Conservation (phyloP, 2,113 vertebrate species). For the Talpa occidentalis region DNA sequence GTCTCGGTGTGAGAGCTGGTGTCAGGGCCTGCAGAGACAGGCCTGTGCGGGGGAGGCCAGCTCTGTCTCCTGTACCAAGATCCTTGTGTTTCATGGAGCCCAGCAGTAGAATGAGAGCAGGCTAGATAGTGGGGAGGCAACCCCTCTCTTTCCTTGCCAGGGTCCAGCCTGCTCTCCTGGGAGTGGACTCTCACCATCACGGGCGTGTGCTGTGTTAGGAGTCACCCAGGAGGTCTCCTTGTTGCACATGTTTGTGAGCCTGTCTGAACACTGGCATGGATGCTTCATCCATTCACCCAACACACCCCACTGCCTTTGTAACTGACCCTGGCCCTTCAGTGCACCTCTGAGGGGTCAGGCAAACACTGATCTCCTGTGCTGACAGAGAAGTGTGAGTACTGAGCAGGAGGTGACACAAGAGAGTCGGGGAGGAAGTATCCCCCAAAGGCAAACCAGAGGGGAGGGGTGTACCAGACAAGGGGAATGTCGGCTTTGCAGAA, state of each 20-base stretch:
- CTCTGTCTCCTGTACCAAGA: not conserved
- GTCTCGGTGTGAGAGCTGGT: accelerated
- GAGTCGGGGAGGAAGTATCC: too few relatives aligned
- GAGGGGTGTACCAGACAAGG: not conserved
- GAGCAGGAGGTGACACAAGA: not conserved
- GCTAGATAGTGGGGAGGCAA: not conserved
- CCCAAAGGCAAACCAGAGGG: too few relatives aligned
- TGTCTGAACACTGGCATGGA: not conserved
- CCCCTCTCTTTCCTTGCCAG: not conserved
- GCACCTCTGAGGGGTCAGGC: accelerated
- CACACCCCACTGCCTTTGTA: not conserved
- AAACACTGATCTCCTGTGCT: not conserved
- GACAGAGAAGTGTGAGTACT: not conserved
- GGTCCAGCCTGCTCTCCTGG: not conserved
- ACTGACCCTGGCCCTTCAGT: not conserved
- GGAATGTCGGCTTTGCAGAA: not conserved
- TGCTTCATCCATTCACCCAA: not conserved
- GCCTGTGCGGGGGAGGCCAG: accelerated
- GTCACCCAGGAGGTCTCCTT: not conserved
- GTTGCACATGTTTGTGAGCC: too few relatives aligned
- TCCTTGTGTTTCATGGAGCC: not conserved
- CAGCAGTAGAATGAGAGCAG: not conserved
- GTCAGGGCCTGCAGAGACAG: not conserved
- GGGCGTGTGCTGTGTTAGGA: not conserved
- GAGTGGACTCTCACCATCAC: not conserved